Evolutionary conservation across 2,797 vertebrate species (phyloP), one percentile per base, ranked within the genome.

Genomic region (Myotis daubentonii): DNA sequence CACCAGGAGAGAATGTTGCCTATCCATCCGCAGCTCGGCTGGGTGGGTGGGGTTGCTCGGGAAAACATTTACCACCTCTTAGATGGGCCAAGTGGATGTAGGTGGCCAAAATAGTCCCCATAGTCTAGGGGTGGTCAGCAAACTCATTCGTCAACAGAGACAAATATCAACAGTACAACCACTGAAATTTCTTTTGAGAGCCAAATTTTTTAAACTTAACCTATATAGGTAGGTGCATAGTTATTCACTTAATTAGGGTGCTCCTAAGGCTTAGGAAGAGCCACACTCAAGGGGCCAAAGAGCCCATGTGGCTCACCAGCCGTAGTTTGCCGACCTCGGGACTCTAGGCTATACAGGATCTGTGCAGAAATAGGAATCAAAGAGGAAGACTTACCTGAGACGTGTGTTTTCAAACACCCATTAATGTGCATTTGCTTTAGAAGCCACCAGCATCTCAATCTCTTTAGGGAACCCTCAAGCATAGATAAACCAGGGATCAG

Each of bases 351-450:
- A 93, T 78, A 75, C 65, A 89, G n/a, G 36, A 93, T 75, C 92
- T 96, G 51, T 70, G 47, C 95, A 97, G 71, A 85, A 97, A 96
- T 6, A 94, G 16, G 28, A 89, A 94, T 93, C 91, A 95, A 94
- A 94, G 62, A 90, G 93, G 74, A 91, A 97, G 94, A 57, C 28
- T 53, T 94, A 25, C 82, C 87, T 94, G 89, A 94, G 11, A 96
- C 6, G 28, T 87, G 23, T 25, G 51, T 72, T 97, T 95, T 71
- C 88, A 94, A 95, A 91, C 88, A 47, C 6, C n/a, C 47, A 5
- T 95, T 94, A 68, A 60, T 83, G 28, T 93, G 30, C 5, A 5
- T 41, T 20, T 94, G 51, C 92, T 97, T 96, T 94, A 89, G 95
- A 96, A 92, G 80, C 30, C 91, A 79, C 71, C 33, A 4, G 71